These are phyloP conservation scores for Palaemon carinicauda DNA, from an alignment of 1,140 invertebrate genomes.

Conservation along the genomic window DNA sequence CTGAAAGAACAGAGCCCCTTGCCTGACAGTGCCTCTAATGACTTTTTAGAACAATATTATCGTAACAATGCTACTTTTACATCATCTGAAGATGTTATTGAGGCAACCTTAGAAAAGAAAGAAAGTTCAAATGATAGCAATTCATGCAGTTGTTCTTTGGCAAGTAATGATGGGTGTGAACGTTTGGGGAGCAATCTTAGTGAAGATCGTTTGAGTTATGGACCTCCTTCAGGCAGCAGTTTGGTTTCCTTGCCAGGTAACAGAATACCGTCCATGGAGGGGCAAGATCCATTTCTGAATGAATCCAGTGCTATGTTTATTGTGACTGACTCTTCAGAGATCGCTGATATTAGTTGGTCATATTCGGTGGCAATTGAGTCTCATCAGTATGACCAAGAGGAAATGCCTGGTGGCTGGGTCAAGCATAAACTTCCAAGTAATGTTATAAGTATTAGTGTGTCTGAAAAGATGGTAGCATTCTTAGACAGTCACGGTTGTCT, in stretches of 20 bases:
- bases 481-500: not conserved
- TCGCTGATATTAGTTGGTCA: constrained; percentile 37
- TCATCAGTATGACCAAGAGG: constrained; percentile 30
- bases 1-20: constrained; percentile 20
- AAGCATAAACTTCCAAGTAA: constrained; percentile 2
- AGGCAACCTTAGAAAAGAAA: not conserved
- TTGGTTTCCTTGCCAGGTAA: not conserved
- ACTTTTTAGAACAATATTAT: constrained; percentile 21
- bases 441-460: constrained; percentile 23
- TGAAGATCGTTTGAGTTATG: constrained; percentile 39
- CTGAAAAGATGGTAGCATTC: constrained; percentile 3
- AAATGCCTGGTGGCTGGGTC: constrained; percentile 31
- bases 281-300: not conserved
- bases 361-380: constrained; percentile 13
- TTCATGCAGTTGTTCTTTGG: not conserved
- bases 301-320: constrained; percentile 17
- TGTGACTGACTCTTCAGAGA: constrained; percentile 31
- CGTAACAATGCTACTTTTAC: not conserved
- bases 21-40: not conserved
- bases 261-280: constrained; percentile 1
- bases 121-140: not conserved
- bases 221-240: constrained; percentile 50
- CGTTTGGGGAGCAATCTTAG: constrained; percentile 29
- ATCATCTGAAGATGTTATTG: not conserved
- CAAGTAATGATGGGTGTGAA: constrained; percentile 13